Evolutionary conservation across 2,113 vertebrate species (phyloP).

Genomic region (Oophaga pumilio): DNA sequence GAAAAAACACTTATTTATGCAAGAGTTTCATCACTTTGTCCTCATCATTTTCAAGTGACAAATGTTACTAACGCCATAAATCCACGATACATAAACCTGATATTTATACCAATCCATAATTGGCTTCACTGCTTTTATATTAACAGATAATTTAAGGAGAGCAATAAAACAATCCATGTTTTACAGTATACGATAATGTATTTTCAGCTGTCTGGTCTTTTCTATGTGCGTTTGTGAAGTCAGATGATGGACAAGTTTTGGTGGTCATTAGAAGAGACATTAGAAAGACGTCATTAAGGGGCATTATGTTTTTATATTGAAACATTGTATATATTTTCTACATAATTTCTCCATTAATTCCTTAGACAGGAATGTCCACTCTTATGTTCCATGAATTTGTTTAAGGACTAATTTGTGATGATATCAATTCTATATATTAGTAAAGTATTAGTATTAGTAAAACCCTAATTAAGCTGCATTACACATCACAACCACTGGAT

Average conservation of each 20-base stretch:
- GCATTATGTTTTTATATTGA: neutral
- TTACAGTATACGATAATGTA: neutral
- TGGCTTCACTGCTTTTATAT: conserved; percentile 2
- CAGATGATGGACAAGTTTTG: neutral
- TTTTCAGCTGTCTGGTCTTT: neutral
- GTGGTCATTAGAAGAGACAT: neutral
- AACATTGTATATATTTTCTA: too few species aligned
- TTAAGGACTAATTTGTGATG: too few species aligned
- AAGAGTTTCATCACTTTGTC: conserved; percentile 53
- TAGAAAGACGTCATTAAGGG: neutral
- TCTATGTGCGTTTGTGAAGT: neutral
- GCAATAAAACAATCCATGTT: neutral
- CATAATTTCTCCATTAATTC: too few species aligned
- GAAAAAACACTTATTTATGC: conserved; percentile 57
- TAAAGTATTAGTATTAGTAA: too few species aligned
- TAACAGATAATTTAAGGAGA: neutral
- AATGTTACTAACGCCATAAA: conserved; percentile 15
- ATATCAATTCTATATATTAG: too few species aligned
- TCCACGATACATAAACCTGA: neutral
- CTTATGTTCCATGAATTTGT: too few species aligned
- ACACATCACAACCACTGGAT: too few species aligned
- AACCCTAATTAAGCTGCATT: too few species aligned
- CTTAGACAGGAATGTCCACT: too few species aligned
- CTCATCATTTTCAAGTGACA: conserved; percentile 24
- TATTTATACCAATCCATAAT: neutral